phyloP scores from a whole-genome alignment of 1,140 invertebrate species.

The Zaprionus camerounensis region DNA sequence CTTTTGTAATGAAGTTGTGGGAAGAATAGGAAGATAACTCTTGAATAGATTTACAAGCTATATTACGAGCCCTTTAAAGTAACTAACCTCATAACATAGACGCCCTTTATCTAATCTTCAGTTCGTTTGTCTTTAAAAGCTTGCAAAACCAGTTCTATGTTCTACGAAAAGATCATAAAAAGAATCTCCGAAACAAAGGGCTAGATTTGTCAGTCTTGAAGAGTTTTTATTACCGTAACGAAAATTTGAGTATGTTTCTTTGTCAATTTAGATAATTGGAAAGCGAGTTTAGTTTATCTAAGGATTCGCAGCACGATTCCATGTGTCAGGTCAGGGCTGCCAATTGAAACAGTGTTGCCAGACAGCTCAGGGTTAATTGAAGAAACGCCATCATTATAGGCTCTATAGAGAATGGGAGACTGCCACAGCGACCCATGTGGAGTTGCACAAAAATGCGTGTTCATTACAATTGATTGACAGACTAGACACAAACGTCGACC shows the following conservation, averaged over 20 bases:
- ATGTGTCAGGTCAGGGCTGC: conserved; percentile 66
- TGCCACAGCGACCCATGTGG: conserved; percentile 23
- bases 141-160: conserved; percentile 51
- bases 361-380: conserved; percentile 70
- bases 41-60: neutral
- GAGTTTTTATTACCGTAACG: neutral
- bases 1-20: neutral
- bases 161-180: conserved; percentile 38
- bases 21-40: neutral
- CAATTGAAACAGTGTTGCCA: conserved; percentile 47
- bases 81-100: neutral
- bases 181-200: conserved; percentile 32
- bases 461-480: conserved; percentile 80
- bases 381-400: conserved; percentile 49
- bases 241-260: neutral
- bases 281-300: neutral
- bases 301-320: conserved; percentile 16
- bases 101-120: conserved; percentile 20
- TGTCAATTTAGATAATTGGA: neutral
- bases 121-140: conserved; percentile 11
- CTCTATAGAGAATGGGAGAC: conserved; percentile 25
- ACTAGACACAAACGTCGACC: conserved; percentile 45
- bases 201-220: conserved; percentile 14
- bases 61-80: neutral
- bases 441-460: conserved; percentile 67